phyloP scores from a whole-genome alignment of 2,113 vertebrate genomes.

The Aegithalos caudatus region DNA sequence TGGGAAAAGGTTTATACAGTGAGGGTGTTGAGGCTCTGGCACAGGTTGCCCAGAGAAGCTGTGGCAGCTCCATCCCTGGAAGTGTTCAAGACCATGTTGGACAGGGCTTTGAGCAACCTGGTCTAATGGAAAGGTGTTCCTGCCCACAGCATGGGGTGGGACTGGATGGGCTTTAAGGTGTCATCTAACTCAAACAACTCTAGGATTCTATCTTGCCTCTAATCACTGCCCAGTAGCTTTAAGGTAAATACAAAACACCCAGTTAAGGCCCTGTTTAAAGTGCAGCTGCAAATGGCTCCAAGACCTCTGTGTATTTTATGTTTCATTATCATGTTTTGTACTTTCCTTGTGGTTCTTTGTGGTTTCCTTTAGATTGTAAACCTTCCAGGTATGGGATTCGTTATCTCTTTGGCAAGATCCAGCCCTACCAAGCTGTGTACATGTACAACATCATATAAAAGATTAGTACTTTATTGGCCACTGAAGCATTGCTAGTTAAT shows the following conservation, averaged over 20 bases:
- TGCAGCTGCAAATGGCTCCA: not conserved
- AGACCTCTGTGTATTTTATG: not conserved
- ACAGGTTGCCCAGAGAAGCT: not conserved
- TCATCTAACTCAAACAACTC: not conserved
- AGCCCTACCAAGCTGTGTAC: not conserved
- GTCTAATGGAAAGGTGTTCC: not conserved
- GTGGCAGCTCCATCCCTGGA: not conserved
- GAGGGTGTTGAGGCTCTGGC: not conserved
- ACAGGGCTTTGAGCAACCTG: not conserved
- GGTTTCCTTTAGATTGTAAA: not conserved
- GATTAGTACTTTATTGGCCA: conserved; percentile 51
- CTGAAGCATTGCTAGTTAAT: conserved; percentile 30
- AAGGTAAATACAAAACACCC: not conserved
- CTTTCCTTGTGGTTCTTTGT: not conserved
- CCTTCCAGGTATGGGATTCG: not conserved
- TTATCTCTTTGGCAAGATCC: conserved; percentile 42
- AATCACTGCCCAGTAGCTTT: not conserved
- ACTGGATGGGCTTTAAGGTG: not conserved
- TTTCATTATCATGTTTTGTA: not conserved
- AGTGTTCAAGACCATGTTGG: not conserved
- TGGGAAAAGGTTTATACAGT: not conserved
- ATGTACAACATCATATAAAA: conserved; percentile 26
- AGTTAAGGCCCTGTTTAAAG: not conserved
- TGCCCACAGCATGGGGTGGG: accelerated
- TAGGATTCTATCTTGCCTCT: not conserved